Base-by-base conservation (phyloP, 2,113 vertebrate genomes). In the Leucopsar rothschildi region DNA sequence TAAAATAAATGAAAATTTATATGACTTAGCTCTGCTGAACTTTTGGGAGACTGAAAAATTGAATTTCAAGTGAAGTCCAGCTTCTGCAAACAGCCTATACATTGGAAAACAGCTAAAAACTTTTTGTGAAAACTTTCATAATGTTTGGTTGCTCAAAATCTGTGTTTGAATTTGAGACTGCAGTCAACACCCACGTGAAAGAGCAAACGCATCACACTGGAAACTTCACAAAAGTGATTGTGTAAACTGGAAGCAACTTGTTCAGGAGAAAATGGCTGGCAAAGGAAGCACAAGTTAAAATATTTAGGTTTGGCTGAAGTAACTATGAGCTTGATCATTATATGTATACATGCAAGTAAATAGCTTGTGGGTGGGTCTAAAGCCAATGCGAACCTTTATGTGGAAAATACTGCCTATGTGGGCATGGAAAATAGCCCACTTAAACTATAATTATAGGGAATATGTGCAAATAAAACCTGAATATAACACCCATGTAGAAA, bases 301-400 rank as follows among this genome's bases (percentile, higher is more conserved):
- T 92, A 94, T 92, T 93, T 95, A 90, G 94, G 71, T 95, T 96
- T 95, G 94, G 93, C 90, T 77, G 56, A 77, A 86, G 85, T 37
- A 79, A 64, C 60, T 77, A 85, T 42, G 35, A 80, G 72, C 29
- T 92, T 86, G 76, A 66, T 92, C 56, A 27, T 93, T 93, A 83
- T 47, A 82, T 35, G 37, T 83, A 70, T 77, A 89, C 49, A 81
- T 71, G 49, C 82, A 92, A 96, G 84, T 91, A 95, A 95, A 92
- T 90, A 94, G 31, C 65, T 91, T 97, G 66, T 95, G 92, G 89
- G 71, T 91, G 52, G 40, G 19, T 94, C 59, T 87, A 88, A 93
- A 97, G 76, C 86, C 92, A 95, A 80, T 59, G 31, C n/a, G 70
- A 92, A 91, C 60, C 37, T 96, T 97, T 95, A 90, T 95, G 89